phyloP scores from a whole-genome alignment of 2,113 vertebrate genomes.

The sheep (Ovis aries) region ARS-UI_Ramb_v3.0 NC_056058.1:53399001-53399500 shows the following conservation, averaged over 20 bases:
- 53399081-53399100: not conserved
- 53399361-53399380: not conserved
- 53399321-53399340: not conserved
- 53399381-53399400: not conserved
- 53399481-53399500: not conserved
- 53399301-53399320: not conserved
- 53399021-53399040: not conserved
- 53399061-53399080: not conserved
- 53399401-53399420: not conserved
- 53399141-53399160: not conserved
- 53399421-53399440: not conserved
- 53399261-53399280: not conserved
- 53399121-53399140: not conserved
- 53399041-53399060: not conserved
- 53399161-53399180: not conserved
- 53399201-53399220: not conserved
- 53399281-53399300: not conserved
- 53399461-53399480: not conserved
- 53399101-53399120: not conserved
- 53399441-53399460: not conserved
- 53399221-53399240: not conserved
- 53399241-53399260: not conserved
- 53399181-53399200: accelerated
- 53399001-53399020: not conserved
- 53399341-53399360: not conserved